These are phyloP conservation scores for Atethmia centrago DNA, from an alignment of 2,888 invertebrate genomes.

Conservation along the genomic window DNA sequence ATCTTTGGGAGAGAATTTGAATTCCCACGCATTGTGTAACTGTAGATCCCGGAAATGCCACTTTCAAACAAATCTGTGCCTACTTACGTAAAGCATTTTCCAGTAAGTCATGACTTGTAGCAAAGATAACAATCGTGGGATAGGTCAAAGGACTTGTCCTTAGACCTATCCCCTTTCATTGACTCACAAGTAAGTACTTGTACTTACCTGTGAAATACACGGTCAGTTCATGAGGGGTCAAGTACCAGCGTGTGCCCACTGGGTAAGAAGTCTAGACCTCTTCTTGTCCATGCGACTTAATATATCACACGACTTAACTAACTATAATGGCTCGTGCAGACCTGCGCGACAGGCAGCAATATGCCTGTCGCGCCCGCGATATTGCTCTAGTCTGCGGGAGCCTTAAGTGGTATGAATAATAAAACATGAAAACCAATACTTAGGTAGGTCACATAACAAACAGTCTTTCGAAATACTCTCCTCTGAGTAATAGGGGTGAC, in stretches of 20 bases:
- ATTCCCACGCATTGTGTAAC: conserved; percentile 24
- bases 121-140: conserved; percentile 41
- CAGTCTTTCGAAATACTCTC: conserved; percentile 5
- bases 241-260: conserved; percentile 3
- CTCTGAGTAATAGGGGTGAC: conserved; percentile 8
- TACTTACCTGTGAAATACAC: conserved; percentile 28
- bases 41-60: conserved; percentile 8
- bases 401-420: no score
- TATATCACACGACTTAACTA: no score
- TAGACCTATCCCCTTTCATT: no score
- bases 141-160: conserved; percentile 23
- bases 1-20: neutral
- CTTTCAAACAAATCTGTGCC: conserved; percentile 4
- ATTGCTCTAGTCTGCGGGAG: no score
- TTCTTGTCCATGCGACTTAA: conserved; percentile 10
- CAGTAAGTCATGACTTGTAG: conserved; percentile 38
- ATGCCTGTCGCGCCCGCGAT: no score
- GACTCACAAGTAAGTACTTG: neutral
- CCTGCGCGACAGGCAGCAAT: no score
- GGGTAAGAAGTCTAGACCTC: conserved; percentile 31
- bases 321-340: no score
- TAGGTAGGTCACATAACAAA: neutral
- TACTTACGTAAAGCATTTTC: conserved; percentile 23
- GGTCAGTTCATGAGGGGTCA: conserved; percentile 36
- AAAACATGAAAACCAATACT: neutral